phyloP scores from a whole-genome alignment of 2,113 vertebrate genomes.

The Pachycephala philippinensis region DNA sequence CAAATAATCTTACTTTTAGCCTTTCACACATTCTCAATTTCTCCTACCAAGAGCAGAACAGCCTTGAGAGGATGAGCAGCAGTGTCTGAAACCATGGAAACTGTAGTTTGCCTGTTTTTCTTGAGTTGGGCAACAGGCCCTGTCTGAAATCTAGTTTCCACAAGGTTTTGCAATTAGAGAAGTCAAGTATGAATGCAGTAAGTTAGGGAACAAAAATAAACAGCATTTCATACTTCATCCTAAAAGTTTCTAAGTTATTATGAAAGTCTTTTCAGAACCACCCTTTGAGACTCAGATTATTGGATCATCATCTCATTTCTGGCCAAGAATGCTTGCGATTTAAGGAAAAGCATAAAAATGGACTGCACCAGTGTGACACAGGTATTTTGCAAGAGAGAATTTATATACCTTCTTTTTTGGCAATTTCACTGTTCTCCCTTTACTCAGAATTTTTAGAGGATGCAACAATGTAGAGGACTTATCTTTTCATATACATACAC shows the following conservation, averaged over 20 bases:
- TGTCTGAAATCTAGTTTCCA: conserved; percentile 47
- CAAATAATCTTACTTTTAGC: conserved; percentile 13
- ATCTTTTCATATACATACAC: neutral
- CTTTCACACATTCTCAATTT: conserved; percentile 17
- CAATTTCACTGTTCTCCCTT: neutral
- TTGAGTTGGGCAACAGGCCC: conserved; percentile 28
- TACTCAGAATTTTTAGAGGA: neutral
- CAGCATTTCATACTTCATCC: neutral
- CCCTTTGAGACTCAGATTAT: neutral
- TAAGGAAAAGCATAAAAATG: neutral
- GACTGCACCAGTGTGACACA: neutral
- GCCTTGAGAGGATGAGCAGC: conserved; percentile 42
- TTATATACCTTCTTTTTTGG: neutral
- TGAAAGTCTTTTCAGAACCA: neutral
- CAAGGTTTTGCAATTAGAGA: conserved; percentile 45
- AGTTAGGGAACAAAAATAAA: conserved; percentile 18
- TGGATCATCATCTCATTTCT: neutral
- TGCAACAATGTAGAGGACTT: neutral
- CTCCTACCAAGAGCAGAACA: neutral
- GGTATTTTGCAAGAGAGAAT: neutral
- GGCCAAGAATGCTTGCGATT: neutral
- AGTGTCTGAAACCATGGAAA: conserved; percentile 60
- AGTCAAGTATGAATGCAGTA: conserved; percentile 6
- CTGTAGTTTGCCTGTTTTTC: conserved; percentile 45
- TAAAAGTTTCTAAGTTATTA: neutral